These are phyloP conservation scores for Argyrosomus japonicus DNA, from an alignment of 2,113 vertebrate genomes.

Conservation along the genomic window DNA sequence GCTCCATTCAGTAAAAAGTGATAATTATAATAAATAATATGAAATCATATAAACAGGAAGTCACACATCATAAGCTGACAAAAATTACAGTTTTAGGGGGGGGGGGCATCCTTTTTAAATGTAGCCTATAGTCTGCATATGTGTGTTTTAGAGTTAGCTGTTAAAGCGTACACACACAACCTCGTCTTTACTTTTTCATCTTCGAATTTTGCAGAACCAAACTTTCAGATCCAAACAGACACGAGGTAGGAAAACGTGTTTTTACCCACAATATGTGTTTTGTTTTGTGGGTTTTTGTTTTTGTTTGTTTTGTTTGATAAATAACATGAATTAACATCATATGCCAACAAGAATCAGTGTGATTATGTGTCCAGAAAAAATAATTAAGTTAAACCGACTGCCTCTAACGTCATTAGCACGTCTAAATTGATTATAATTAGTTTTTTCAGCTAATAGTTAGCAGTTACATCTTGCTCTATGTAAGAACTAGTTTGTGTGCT, in stretches of 20 bases:
- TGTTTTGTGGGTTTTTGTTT: too few species aligned
- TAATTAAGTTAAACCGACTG: background rate
- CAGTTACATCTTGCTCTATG: background rate
- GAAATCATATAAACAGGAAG: background rate
- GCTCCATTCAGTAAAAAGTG: background rate
- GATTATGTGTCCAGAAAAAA: background rate
- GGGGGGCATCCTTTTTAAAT: too few species aligned
- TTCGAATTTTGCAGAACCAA: too few species aligned
- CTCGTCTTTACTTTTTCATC: too few species aligned
- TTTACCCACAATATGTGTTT: background rate
- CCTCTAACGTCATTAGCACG: background rate
- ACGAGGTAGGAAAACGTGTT: background rate
- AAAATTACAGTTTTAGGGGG: background rate
- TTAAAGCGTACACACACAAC: too few species aligned
- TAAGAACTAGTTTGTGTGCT: background rate
- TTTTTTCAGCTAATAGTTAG: background rate
- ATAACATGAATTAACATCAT: background rate
- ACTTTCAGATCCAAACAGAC: background rate
- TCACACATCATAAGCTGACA: background rate
- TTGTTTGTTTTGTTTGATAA: too few species aligned
- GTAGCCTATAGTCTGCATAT: too few species aligned
- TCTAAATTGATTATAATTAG: too few species aligned
- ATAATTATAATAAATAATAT: too few species aligned
- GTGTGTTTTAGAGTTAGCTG: too few species aligned
- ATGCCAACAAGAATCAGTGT: background rate